These are phyloP conservation scores for Aspidapion aeneum DNA, from an alignment of 2,888 invertebrate species.

Conservation along the genomic window DNA sequence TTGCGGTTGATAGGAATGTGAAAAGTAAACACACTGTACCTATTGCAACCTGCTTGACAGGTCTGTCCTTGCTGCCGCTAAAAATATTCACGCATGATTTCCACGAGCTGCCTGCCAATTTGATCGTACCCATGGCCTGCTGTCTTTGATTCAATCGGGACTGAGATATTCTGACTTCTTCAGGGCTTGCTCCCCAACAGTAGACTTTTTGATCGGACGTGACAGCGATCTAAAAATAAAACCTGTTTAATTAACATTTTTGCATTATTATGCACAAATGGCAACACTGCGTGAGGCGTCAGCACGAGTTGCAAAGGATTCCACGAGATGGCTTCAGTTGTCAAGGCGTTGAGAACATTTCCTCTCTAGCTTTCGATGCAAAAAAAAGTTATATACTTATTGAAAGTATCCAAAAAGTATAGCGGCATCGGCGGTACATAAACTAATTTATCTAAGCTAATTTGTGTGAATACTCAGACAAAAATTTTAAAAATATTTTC, in stretches of 20 bases:
- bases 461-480: no score
- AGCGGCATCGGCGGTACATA: no score
- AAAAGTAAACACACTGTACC: no score
- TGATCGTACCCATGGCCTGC: constrained; percentile 26
- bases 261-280: neutral
- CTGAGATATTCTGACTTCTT: constrained; percentile 63
- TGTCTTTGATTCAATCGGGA: constrained; percentile 38
- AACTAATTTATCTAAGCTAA: no score
- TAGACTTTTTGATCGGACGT: constrained; percentile 62
- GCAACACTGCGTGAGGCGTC: no score
- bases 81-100: constrained; percentile 44
- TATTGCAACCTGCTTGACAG: constrained; percentile 33
- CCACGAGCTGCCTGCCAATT: constrained; percentile 38
- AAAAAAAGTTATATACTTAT: no score
- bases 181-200: constrained; percentile 76
- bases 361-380: no score
- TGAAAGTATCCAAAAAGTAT: no score
- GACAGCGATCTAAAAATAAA: constrained; percentile 58
- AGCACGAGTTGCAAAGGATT: no score
- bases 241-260: constrained; percentile 12
- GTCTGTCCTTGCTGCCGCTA: constrained; percentile 34
- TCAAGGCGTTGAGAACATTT: no score
- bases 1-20: no score
- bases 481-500: neutral
- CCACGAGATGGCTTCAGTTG: no score